Evolutionary conservation across 2,888 invertebrate species (phyloP), one percentile per base, ranked within the genome.

Genomic region (Candidula unifasciata): DNA sequence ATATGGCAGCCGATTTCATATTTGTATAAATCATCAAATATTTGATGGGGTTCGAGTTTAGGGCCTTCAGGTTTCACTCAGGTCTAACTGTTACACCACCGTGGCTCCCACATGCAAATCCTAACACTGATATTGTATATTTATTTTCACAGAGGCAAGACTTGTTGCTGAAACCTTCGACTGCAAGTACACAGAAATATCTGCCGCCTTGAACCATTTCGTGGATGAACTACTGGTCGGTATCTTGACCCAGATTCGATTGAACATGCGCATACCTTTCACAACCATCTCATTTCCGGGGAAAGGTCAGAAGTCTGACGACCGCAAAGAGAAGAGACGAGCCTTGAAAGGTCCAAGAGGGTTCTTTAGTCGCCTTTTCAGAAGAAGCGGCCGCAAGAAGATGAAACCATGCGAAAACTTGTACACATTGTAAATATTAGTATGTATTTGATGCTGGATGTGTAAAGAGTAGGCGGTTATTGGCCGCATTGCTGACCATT

Each of bases 131-230:
- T 71, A 21, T 16, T 83, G 5, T 78, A 10, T 85, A n/a, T 81
- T 37, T 83, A 30, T 81, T 44, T 73, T 87, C 86, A 5, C 90
- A 91, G 91, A 90, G 35, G 90, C 90, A 2, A 82, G 88, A 13
- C 86, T 89, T 13, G 88, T 90, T 52, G 89, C 90, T 24, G 86
- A 88, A 33, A 89, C 89, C 1, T 90, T 96, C 94, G 96, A 97
- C 89, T 96, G 97, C 84, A 98, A 98, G 94, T 98, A 97, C 95
- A 97, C 97, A 89, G 98, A 99, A 94, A 97, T 98, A 35, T 98
- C 98, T 0, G 98, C 98, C 27, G 98, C 97, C 33, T 97, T 99
- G 92, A 98, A 98, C 94, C 98, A 98, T 95, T 97, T 98, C 93
- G 97, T 98, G 57, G 98, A 99, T 94, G 98, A 98, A 91, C 95